A percentile compares a stretch with the other conserved stretches of the same genome.
phyloP scores from a whole-genome alignment of 2,888 invertebrate species.

The Stenurella melanura region DNA sequence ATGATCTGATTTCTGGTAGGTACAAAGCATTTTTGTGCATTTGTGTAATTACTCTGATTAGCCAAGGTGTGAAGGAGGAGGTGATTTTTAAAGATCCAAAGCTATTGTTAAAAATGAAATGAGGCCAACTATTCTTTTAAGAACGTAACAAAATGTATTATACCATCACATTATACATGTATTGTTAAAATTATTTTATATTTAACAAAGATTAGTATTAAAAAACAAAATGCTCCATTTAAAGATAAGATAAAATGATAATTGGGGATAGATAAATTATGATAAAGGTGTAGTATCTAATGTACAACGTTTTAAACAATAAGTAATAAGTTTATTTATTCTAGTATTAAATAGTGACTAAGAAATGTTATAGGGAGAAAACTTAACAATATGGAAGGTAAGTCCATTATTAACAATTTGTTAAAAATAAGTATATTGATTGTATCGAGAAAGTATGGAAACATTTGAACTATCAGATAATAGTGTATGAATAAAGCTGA shows the following conservation, averaged over 20 bases:
- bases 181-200: constrained; percentile 14
- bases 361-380: neutral
- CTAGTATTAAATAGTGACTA: constrained; percentile 10
- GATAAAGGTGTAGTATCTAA: constrained; percentile 24
- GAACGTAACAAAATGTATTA: no score
- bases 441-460: neutral
- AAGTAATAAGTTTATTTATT: neutral
- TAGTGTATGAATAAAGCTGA: neutral
- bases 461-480: neutral
- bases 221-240: constrained; percentile 18
- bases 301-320: neutral
- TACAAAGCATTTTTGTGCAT: no score
- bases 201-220: constrained; percentile 26
- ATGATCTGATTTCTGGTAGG: no score
- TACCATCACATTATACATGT: no score
- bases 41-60: no score
- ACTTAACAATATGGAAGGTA: constrained; percentile 35
- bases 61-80: no score
- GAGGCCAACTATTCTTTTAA: no score
- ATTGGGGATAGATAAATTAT: constrained; percentile 33
- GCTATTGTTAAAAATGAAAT: no score
- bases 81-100: no score
- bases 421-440: constrained; percentile 9
- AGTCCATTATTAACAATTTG: constrained; percentile 4
- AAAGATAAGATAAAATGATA: constrained; percentile 40